Base-by-base conservation (phyloP, 2,113 vertebrate genomes). In the Lagopus leucura region DNA sequence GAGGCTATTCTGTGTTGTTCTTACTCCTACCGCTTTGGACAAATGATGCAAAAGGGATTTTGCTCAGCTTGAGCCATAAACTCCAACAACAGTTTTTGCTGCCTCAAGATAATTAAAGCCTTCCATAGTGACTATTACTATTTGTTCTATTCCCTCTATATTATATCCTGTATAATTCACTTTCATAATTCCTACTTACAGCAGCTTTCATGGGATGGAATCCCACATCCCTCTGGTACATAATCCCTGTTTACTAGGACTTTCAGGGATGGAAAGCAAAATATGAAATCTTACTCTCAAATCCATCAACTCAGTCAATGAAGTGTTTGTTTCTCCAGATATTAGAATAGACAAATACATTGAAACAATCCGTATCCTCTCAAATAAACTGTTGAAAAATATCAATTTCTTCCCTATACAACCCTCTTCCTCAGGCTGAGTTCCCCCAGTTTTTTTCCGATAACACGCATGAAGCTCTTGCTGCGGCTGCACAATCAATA, bases 1-100 rank as follows among this genome's bases (percentile, higher is more conserved):
- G 55, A 88, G 50, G 32, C 10, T 67, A 42, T 79, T 89, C 50
- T 55, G 1, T 4, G 6, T 30, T 91, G 92, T 70, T 87, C 71
- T 92, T n/a, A 69, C 4, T 88, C 25, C 45, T 80, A 38, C 64
- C 50, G 64, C 71, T 91, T 60, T 65, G 71, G 64, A 65, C 63
- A 88, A 82, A 79, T 50, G 14, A 14, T 71, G 34, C 54, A 92
- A 82, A 93, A 63, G 84, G 54, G 66, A 94, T 88, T 96, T 87
- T 69, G 25, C 84, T 87, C 50, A 63, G 40, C 61, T 92, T 36
- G 9, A 85, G 74, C 71, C 64, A 80, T 82, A 89, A 91, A 92
- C 67, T 79, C 15, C 58, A 86, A 69, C 65, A 90, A 75, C n/a
- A 30, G 43, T 8, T 92, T 90, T 93, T 92, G 52, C 54, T 72